phyloP scores from a whole-genome alignment of 2,797 vertebrate species.

The Crocidura indochinensis region DNA sequence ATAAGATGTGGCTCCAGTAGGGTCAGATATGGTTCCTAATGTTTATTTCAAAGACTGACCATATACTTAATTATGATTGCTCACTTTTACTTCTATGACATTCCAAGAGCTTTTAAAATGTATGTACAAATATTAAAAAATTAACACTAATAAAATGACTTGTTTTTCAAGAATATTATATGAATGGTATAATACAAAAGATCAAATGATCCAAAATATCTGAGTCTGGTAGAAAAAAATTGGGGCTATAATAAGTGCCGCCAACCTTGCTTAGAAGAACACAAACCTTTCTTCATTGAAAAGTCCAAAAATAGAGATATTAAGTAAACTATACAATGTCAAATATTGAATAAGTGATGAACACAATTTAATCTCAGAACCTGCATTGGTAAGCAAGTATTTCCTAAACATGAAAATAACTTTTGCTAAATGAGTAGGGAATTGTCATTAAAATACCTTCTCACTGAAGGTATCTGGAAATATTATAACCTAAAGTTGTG shows the following conservation, averaged over 20 bases:
- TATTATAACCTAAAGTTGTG: background rate
- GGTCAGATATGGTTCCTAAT: too few relatives aligned
- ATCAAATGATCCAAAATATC: background rate
- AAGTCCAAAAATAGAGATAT: background rate
- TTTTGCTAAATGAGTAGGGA: background rate
- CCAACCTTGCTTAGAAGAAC: background rate
- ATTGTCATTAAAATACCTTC: background rate
- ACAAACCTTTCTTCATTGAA: too few relatives aligned
- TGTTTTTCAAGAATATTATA: background rate
- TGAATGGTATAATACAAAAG: background rate
- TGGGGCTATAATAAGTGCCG: background rate
- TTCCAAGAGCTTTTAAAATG: constrained; percentile 24
- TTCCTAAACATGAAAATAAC: background rate
- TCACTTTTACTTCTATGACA: too few relatives aligned
- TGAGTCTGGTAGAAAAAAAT: background rate
- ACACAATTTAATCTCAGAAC: background rate
- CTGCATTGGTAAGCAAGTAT: background rate
- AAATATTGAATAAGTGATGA: background rate
- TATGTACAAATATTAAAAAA: background rate
- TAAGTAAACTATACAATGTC: background rate
- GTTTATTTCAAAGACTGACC: too few relatives aligned
- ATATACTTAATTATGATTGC: too few relatives aligned
- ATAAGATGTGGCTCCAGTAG: too few relatives aligned
- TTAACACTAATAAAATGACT: background rate
- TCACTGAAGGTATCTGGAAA: background rate